Conservation (phyloP, 2,888 invertebrate species). For the Azorinus chamasolen region DNA sequence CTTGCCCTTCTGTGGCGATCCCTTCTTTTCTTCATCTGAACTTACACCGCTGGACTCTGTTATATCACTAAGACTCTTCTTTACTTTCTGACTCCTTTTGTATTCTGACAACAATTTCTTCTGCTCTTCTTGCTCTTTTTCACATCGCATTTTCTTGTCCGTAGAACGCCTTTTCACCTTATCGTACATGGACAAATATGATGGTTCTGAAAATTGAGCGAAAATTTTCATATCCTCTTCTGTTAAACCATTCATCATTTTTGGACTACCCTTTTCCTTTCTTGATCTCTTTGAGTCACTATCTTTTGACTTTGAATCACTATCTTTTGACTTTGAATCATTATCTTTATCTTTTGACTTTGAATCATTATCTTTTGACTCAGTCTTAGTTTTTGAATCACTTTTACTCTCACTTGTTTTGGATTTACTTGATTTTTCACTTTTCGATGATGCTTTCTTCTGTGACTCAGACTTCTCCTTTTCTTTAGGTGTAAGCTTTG, state of each 20-base stretch:
- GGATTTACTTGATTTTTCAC: slow-evolving; percentile 45
- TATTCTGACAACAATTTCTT: slow-evolving; percentile 70
- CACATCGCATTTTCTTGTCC: slow-evolving; percentile 74
- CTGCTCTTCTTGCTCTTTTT: slow-evolving; percentile 85
- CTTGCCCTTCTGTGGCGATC: slow-evolving; percentile 31
- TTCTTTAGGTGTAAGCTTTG: slow-evolving; percentile 56
- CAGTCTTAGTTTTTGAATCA: slow-evolving; percentile 45
- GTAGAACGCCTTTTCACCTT: slow-evolving; percentile 88
- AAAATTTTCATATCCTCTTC: slow-evolving; percentile 71
- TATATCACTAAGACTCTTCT: slow-evolving; percentile 73
- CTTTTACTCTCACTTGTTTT: slow-evolving; percentile 36
- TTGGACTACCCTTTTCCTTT: slow-evolving; percentile 60
- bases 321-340: slow-evolving; percentile 43
- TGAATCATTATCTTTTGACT: slow-evolving; percentile 39
- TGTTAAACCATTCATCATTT: slow-evolving; percentile 51
- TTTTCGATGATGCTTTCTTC: slow-evolving; percentile 48
- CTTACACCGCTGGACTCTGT: slow-evolving; percentile 72
- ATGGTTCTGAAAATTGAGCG: slow-evolving; percentile 89
- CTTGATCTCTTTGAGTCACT: slow-evolving; percentile 18
- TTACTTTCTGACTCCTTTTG: slow-evolving; percentile 65
- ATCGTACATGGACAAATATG: slow-evolving; percentile 99
- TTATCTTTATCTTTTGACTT: slow-evolving; percentile 33
- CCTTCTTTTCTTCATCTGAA: slow-evolving; percentile 69
- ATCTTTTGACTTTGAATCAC: slow-evolving; percentile 41
- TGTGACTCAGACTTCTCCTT: slow-evolving; percentile 52